Base-by-base conservation (phyloP, 2,888 invertebrate species). In the Biston betularia region DNA sequence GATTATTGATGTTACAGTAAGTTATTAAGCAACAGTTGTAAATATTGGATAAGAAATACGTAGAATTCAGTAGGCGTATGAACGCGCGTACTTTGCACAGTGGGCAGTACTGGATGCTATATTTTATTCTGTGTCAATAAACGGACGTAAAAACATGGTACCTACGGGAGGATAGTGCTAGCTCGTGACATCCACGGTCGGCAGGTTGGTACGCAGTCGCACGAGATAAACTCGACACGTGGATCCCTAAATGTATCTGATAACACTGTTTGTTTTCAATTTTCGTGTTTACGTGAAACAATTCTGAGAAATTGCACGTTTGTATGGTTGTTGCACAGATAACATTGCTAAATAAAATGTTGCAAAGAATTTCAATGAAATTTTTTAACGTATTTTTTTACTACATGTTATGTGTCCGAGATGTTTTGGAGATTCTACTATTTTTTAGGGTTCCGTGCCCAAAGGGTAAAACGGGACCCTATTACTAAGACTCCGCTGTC, bases 131-230 rank as follows among this genome's bases (percentile, higher is more conserved):
- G 14, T 15, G 14, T 40, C 24, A 42, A 24, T 10, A 15, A 56
- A 49, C 57, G 61, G 64, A 53, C 49, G 56, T 60, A 52, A n/a
- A 46, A 12, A 42, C 40, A 11, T 4, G 15, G 1, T 24, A 24
- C 24, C 3, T 34, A 35, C 7, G 11, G 15, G 0, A n/a, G 10
- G 54, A 45, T 48, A 48, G 53, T 54, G 45, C 61, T 24, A 9
- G 42, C 33, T 34, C 33, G 67, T 15, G 70, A 64, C 58, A 60
- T 64, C 64, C 52, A 40, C 34, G 66, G 15, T 14, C 49, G 35
- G 68, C 45, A 55, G 24, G 24, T 24, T 24, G 24, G 24, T 50
- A 1, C 44, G 3, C 44, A n/a, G 12, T 14, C 6, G 10, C 50
- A 50, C 59, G 52, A 38, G 52, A 35, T 35, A 52, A 38, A 35